Evolutionary conservation across 2,888 invertebrate species (phyloP).

Genomic region (Abscondita cerata): DNA sequence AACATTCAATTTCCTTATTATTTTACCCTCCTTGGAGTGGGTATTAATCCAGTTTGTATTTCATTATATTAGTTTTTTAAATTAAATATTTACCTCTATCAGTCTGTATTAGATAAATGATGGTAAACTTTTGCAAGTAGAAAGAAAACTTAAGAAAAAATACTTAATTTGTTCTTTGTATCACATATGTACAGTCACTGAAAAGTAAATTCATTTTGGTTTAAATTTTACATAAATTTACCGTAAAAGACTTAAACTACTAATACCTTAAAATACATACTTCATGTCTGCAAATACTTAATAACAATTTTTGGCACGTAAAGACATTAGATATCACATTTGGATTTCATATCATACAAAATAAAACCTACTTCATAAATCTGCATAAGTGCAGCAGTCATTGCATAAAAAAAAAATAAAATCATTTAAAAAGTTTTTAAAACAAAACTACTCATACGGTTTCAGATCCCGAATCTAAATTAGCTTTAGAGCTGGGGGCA

Average conservation of each 20-base stretch:
- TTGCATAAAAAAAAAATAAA: constrained; percentile 1
- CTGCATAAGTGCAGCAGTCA: background rate
- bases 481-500: constrained; percentile 77
- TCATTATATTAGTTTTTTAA: no score
- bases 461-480: constrained; percentile 66
- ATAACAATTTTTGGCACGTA: constrained; percentile 48
- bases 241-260: background rate
- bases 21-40: no score
- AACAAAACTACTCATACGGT: constrained; percentile 41
- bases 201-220: no score
- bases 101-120: no score
- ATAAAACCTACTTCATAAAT: background rate
- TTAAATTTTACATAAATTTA: background rate
- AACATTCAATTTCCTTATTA: no score
- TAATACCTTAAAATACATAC: constrained; percentile 2
- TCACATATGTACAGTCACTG: background rate
- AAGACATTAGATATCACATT: constrained; percentile 50
- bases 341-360: constrained; percentile 27
- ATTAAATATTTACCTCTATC: no score
- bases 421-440: constrained; percentile 7
- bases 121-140: no score
- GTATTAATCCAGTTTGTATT: no score
- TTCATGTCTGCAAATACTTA: constrained; percentile 28
- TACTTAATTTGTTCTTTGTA: background rate
- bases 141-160: no score